phyloP scores from a whole-genome alignment of 1,140 invertebrate species.

The Hypothenemus hampei region DNA sequence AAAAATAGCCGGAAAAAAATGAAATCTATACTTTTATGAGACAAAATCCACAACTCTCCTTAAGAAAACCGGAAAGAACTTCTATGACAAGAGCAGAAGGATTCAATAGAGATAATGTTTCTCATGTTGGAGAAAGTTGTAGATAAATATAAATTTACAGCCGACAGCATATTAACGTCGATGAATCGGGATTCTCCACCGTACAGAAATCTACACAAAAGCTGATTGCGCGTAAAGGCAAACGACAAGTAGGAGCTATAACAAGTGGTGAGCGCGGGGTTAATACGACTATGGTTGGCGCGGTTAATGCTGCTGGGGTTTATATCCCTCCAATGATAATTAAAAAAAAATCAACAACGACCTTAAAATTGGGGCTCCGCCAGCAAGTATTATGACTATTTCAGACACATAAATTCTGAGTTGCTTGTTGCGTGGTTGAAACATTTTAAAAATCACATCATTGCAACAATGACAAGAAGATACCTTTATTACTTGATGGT shows the following conservation, averaged over 20 bases:
- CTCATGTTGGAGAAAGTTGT: constrained; percentile 33
- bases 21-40: constrained; percentile 45
- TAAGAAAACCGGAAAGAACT: constrained; percentile 45
- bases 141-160: constrained; percentile 36
- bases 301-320: constrained; percentile 37
- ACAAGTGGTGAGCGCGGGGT: constrained; percentile 38
- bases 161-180: constrained; percentile 35
- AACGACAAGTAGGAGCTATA: constrained; percentile 36
- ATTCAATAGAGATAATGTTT: constrained; percentile 41
- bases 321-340: constrained; percentile 36
- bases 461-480: constrained; percentile 25
- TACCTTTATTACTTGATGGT: constrained; percentile 38
- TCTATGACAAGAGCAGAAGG: constrained; percentile 41
- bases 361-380: constrained; percentile 10
- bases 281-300: constrained; percentile 35
- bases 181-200: constrained; percentile 36
- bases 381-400: background rate
- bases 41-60: constrained; percentile 42
- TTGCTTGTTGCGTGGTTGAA: constrained; percentile 31
- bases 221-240: constrained; percentile 33
- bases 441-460: constrained; percentile 25
- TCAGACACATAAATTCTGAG: constrained; percentile 24
- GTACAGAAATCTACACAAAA: constrained; percentile 35
- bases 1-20: constrained; percentile 44
- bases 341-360: constrained; percentile 25